Evolutionary conservation across 2,797 vertebrate genomes (phyloP), one percentile per base, ranked within the genome.

Genomic region (Gallinago nigripennis): DNA sequence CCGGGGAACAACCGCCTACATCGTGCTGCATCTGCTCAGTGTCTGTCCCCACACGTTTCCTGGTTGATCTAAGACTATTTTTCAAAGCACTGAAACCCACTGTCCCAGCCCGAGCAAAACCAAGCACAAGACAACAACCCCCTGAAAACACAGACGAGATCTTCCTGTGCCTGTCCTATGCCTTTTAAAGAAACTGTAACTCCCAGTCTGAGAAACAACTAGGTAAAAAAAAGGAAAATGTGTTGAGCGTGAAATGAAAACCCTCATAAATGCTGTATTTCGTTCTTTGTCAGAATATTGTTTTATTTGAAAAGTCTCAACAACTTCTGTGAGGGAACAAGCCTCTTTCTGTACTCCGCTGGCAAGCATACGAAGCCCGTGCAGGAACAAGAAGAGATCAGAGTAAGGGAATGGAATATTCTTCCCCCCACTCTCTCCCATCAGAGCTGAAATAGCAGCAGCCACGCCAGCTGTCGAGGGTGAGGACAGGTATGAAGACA

Each of bases 391-490:
- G 12, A 86, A 66, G 28, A 37, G 20, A 66, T 27, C 45, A 72
- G 54, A 57, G 39, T 21, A 68, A 69, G 23, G 45, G 51, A 82
- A 68, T 7, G 16, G 21, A 71, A 33, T 41, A 66, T 12, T 45
- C 35, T 60, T 79, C n/a, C 54, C 66, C n/a, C 19, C 16, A 6
- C 17, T 35, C 39, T 57, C 43, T 82, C 68, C 39, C 53, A 57
- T 20, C 57, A 31, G 50, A 77, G 50, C 27, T 79, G 54, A 73
- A 79, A 54, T 1, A 70, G 65, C 2, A 5, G 72, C 43, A 89
- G 48, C 54, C 35, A 79, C 2, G 1, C 8, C 0, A 3, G 63
- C 43, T 43, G 54, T 51, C 0, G 0, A 35, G 11, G 16, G 19
- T 0, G 0, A 78, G 50, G 61, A 46, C 63, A 79, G 71, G 17